Evolutionary conservation across 2,797 vertebrate genomes (phyloP), one percentile per base, ranked within the genome.

Genomic region (Adrianichthys oophorus): DNA sequence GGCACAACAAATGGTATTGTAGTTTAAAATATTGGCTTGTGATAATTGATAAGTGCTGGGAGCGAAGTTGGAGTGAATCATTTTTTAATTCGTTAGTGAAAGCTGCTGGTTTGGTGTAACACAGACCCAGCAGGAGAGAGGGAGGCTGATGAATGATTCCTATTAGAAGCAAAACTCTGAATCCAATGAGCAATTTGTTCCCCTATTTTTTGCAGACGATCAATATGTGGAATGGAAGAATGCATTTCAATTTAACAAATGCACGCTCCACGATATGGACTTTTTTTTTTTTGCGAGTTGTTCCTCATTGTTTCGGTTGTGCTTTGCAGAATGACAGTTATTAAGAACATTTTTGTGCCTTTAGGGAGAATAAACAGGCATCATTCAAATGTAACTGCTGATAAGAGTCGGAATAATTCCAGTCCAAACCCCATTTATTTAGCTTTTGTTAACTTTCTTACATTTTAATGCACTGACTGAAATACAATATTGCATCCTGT

Each of bases 191-290:
- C 82, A 77, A 90, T 87, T 84, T 76, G 85, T 84, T 57, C 63
- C 48, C 70, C 68, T 66, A 16, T 69, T 79, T 65, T 84, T 70
- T 76, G 55, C 59, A 68, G 54, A 19, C 48, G 75, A 92, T 92
- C 90, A 82, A 90, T 92, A 85, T 74, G 72, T 48, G 64, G 89
- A 90, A 90, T 89, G 85, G 84, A 86, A 88, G 76, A 89, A 84
- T 79, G 76, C 76, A 70, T 88, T 90, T 89, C 82, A 89, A 82
- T 91, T 88, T 88, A 80, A 80, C 78, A 82, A 85, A 78, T 50
- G 72, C 79, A 41, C 17, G 70, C 84, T 79, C 61, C 55, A 18
- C 76, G 83, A 85, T 78, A 69, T 68, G 62, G 74, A 67, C n/a
- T 77, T 61, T 75, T 68, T 65, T 21, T 29, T 75, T 68, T 65